These are phyloP conservation scores for Thryonomys swinderianus DNA, from an alignment of 2,113 vertebrate species.

Conservation along the genomic window DNA sequence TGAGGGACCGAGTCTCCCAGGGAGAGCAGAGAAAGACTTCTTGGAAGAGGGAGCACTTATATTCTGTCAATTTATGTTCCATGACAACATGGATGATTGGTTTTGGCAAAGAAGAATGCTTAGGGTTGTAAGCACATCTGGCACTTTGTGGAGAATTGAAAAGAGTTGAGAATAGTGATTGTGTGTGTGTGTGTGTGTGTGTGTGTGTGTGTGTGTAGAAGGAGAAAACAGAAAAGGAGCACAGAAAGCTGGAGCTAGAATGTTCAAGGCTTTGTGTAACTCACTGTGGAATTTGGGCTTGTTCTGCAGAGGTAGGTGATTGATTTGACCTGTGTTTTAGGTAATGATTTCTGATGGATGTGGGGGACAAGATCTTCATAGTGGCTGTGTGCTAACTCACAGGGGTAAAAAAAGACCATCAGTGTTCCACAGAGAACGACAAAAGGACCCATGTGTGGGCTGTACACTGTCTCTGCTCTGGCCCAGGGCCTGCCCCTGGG, in stretches of 20 bases:
- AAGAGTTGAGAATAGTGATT: neutral
- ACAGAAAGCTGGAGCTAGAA: neutral
- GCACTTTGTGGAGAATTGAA: neutral
- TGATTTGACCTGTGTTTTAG: neutral
- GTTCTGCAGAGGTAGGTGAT: neutral
- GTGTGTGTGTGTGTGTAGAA: neutral
- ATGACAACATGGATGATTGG: neutral
- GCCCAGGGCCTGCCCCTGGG: neutral
- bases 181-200: too few relatives aligned
- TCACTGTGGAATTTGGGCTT: neutral
- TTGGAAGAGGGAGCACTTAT: neutral
- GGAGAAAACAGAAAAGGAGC: neutral
- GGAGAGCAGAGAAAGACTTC: neutral
- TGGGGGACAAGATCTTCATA: neutral
- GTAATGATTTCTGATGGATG: neutral
- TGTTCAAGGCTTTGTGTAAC: neutral
- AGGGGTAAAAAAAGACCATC: neutral
- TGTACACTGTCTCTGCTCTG: neutral
- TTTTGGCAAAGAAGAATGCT: neutral
- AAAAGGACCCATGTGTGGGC: accelerated
- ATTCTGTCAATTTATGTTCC: neutral
- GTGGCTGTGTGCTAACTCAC: neutral
- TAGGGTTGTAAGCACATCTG: neutral
- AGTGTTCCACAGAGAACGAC: neutral
- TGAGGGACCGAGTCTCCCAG: neutral